These are phyloP conservation scores for Euzophera pinguis DNA, from an alignment of 2,888 invertebrate species.

Conservation along the genomic window DNA sequence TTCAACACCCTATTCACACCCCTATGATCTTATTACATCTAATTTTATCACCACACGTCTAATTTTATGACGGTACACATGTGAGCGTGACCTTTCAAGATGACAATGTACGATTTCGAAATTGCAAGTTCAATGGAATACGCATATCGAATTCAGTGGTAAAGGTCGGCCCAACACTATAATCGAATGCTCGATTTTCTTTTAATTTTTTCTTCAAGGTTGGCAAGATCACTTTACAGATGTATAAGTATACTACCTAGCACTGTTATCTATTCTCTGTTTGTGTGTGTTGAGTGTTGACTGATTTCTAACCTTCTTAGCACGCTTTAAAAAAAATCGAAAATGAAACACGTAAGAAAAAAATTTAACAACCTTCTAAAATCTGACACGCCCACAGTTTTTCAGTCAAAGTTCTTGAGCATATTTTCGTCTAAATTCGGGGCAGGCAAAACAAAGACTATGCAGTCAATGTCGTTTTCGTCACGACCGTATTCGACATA, in stretches of 20 bases:
- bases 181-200: neutral
- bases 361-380: conserved; percentile 18
- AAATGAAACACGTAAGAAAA: neutral
- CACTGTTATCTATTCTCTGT: too few species aligned
- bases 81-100: conserved; percentile 45
- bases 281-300: too few species aligned
- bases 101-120: conserved; percentile 46
- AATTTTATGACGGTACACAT: conserved; percentile 46
- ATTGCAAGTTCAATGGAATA: conserved; percentile 60
- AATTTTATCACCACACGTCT: conserved; percentile 51
- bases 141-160: conserved; percentile 2
- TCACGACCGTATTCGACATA: conserved; percentile 63
- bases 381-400: conserved; percentile 26
- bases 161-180: conserved; percentile 4
- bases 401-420: conserved; percentile 51
- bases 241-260: too few species aligned
- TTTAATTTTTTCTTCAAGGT: neutral
- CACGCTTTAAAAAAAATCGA: too few species aligned
- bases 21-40: conserved; percentile 37
- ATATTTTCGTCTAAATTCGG: conserved; percentile 63
- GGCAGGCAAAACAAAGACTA: conserved; percentile 59
- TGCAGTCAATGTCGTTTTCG: conserved; percentile 58
- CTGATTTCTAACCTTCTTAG: too few species aligned
- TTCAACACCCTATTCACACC: conserved; percentile 64
- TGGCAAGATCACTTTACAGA: neutral